Conservation (phyloP, 2,888 invertebrate species). For the Drosophila siamana region DNA sequence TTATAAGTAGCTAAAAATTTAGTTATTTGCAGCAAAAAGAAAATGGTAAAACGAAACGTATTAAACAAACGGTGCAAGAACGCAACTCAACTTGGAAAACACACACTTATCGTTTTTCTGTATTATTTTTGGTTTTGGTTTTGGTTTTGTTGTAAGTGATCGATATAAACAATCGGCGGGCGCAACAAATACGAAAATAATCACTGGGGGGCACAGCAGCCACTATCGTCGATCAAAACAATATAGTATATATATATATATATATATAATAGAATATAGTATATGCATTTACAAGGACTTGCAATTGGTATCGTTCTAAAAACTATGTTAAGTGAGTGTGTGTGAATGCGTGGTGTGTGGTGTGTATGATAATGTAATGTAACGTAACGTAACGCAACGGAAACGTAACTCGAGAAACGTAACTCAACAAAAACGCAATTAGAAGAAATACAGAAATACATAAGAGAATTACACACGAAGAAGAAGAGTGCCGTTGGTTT, state of each 20-base stretch:
- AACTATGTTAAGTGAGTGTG: constrained; percentile 53
- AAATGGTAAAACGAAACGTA: constrained; percentile 23
- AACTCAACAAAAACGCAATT: constrained; percentile 80
- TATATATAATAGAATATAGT: too few species aligned
- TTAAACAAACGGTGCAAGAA: constrained; percentile 54
- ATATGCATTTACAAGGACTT: constrained; percentile 45
- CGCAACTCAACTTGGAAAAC: constrained; percentile 35
- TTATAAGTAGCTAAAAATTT: constrained; percentile 18
- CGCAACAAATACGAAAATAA: constrained; percentile 38
- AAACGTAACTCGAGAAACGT: constrained; percentile 74
- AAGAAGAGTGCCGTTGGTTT: constrained; percentile 36
- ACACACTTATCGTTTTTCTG: constrained; percentile 17
- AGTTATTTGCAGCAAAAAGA: constrained; percentile 20
- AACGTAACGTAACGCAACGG: constrained; percentile 68
- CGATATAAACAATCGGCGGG: constrained; percentile 43
- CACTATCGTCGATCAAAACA: not conserved
- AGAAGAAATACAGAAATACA: constrained; percentile 64
- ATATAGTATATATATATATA: constrained; percentile 15
- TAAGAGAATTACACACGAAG: constrained; percentile 68
- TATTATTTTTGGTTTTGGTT: constrained; percentile 14
- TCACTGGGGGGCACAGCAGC: constrained; percentile 15
- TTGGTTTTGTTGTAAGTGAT: constrained; percentile 14
- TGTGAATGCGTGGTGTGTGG: constrained; percentile 30
- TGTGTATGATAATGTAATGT: constrained; percentile 40
- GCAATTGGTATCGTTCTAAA: constrained; percentile 48